Percentiles rank a stretch among this genome's conserved stretches.
These are phyloP conservation scores for Himantopus leucocephalus DNA, from an alignment of 2,113 vertebrate species.

Conservation along the genomic window DNA sequence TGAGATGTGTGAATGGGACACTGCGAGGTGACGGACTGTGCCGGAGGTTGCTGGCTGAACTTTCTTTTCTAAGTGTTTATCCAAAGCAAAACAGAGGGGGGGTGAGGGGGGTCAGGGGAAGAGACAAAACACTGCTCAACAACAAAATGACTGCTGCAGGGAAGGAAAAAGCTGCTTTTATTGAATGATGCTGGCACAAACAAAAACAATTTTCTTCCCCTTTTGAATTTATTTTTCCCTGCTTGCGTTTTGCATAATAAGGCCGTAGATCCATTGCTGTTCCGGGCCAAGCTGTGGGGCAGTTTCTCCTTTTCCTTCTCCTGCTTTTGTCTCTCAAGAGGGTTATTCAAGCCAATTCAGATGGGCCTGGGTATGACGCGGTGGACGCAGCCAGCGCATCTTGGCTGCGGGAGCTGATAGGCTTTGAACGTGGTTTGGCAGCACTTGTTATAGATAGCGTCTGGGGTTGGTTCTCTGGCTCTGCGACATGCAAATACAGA, in stretches of 20 bases:
- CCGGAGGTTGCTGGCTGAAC: background rate
- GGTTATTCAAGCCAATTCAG: background rate
- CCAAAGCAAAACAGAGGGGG: background rate
- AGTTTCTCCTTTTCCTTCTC: background rate
- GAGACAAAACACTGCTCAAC: background rate
- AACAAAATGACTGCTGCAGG: background rate
- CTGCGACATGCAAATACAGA: background rate
- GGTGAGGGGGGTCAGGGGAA: background rate
- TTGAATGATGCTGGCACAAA: conserved; percentile 29
- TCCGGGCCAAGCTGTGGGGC: background rate
- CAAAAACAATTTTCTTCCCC: background rate
- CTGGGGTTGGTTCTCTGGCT: background rate
- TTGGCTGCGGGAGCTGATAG: background rate
- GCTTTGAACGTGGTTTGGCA: background rate
- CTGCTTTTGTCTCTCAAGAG: background rate
- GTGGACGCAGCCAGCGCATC: background rate
- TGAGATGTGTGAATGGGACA: background rate
- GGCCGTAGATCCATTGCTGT: background rate
- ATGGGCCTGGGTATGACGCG: background rate
- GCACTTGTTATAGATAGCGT: background rate
- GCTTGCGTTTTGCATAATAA: background rate
- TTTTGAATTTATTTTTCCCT: conserved; percentile 23
- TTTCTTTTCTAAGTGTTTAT: background rate
- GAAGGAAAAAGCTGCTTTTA: background rate
- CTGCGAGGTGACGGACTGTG: background rate